phyloP scores from a whole-genome alignment of 2,113 vertebrate species.

The Ivindomyrus marchei region DNA sequence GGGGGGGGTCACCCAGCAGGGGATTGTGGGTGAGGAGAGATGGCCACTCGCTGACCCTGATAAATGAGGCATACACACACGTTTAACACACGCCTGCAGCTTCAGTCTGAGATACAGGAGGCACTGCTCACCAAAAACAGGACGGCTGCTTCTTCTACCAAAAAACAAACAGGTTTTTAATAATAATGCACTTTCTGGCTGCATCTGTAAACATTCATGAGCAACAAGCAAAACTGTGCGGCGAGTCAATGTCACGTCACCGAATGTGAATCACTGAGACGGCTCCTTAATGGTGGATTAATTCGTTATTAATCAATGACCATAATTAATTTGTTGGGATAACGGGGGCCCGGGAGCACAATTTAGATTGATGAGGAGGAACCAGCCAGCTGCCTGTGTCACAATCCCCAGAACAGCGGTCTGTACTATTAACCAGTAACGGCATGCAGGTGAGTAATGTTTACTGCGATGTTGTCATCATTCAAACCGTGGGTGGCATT shows the following conservation, averaged over 20 bases:
- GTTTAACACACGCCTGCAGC: background rate
- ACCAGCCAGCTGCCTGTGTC: background rate
- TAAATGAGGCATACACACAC: background rate
- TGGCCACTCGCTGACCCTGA: background rate
- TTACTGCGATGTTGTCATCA: background rate
- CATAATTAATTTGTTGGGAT: background rate
- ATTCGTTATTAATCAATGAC: background rate
- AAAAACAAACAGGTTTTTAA: background rate
- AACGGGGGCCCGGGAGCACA: background rate
- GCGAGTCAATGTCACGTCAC: background rate
- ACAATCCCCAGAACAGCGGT: background rate
- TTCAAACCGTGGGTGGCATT: background rate
- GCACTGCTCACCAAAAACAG: background rate
- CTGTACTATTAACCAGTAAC: background rate
- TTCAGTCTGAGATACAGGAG: background rate
- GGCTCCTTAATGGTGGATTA: background rate
- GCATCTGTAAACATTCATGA: background rate
- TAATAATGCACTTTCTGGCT: background rate
- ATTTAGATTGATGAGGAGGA: conserved; percentile 5
- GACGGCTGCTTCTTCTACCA: background rate
- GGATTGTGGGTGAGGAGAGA: background rate
- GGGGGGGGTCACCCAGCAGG: background rate
- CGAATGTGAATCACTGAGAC: background rate
- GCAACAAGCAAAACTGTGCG: background rate
- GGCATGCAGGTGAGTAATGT: background rate